phyloP scores from a whole-genome alignment of 2,888 invertebrate genomes.

The Xestia c-nigrum region DNA sequence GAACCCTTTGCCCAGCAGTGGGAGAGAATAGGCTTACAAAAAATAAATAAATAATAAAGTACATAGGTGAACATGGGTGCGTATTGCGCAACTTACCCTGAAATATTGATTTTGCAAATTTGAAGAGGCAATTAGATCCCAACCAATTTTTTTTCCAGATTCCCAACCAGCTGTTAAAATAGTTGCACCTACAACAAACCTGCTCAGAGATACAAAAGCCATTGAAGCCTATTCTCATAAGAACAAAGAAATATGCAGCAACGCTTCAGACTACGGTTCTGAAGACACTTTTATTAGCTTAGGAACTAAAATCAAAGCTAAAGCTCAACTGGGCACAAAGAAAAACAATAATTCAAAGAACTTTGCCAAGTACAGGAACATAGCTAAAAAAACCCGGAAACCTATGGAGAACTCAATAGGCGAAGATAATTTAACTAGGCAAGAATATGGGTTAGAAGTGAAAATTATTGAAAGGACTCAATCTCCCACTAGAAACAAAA shows the following conservation, averaged over 20 bases:
- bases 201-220: constrained; percentile 76
- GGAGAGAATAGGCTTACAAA: too few species aligned
- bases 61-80: neutral
- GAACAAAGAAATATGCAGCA: constrained; percentile 83
- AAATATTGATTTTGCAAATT: neutral
- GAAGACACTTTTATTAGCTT: constrained; percentile 88
- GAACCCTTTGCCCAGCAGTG: too few species aligned
- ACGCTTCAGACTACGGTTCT: constrained; percentile 87
- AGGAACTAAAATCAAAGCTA: constrained; percentile 89
- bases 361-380: constrained; percentile 81
- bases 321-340: constrained; percentile 83
- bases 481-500: constrained; percentile 77
- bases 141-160: constrained; percentile 72
- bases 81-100: neutral
- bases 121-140: neutral
- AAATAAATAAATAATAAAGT: neutral
- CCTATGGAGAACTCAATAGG: constrained; percentile 75
- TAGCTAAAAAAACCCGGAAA: constrained; percentile 79
- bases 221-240: constrained; percentile 67
- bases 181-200: constrained; percentile 82
- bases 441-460: constrained; percentile 83
- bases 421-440: constrained; percentile 71
- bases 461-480: constrained; percentile 81
- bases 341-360: constrained; percentile 79
- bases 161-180: constrained; percentile 80